Evolutionary conservation across 2,888 invertebrate genomes (phyloP), one percentile per base, ranked within the genome.

Genomic region (Beris chalybata): DNA sequence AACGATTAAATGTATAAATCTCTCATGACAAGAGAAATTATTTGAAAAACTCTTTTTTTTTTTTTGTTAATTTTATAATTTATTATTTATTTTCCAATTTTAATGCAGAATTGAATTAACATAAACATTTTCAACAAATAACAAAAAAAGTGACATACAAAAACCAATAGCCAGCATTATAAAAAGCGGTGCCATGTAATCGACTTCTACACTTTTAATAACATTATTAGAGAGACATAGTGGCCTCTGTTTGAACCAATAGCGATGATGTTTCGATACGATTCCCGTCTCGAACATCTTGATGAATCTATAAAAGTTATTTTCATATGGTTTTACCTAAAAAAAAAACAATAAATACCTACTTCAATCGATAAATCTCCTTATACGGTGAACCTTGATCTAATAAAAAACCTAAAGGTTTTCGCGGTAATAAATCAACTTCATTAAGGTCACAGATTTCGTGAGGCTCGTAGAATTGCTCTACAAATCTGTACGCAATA

Each of bases 401-500:
- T 0, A 77, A 59, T 13, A 72, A 53, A 0, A 71, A 64, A 7
- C 72, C 73, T 13, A 79, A 32, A n/a, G 68, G 43, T 4, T 70
- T 73, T 56, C 76, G 76, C 0, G 74, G 69, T 4, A 78, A 71
- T 4, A 80, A 71, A 4, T 70, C 64, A 1, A 81, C 73, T 67
- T 79, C 78, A 69, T 81, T 79, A 1, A 81, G 64, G 44, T 79
- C 79, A 47, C 80, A 80, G 4, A 81, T 76, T 65, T 81, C 78
- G 56, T 77, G 72, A 0, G 76, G 76, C n/a, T 74, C 58, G 45
- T 73, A 79, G 29, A 72, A 73, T n/a, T 74, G 73, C 56, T 76
- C 76, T 5, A 79, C 73, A 13, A 74, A 69, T 29, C 70, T 65
- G 58, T 75, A 78, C 0, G 74, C 73, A 3, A 70, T 73, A 1